Base-by-base conservation (phyloP, 30 jellyfish, hydroid and myxozoan species). In the Hydractinia echinata region DNA sequence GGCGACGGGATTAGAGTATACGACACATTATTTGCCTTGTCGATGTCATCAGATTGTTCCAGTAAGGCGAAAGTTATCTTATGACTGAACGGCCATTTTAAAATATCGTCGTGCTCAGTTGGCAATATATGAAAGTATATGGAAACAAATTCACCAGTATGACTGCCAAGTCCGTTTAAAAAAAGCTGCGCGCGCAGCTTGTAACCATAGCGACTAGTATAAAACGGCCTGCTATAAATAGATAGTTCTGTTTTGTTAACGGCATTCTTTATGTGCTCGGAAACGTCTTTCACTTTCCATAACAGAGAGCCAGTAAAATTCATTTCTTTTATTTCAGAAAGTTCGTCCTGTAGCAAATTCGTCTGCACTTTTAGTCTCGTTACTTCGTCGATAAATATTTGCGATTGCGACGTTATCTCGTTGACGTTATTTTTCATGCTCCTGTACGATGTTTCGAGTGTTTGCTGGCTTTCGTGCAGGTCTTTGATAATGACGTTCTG, bases 141-240 rank as follows among this genome's bases (percentile, higher is more conserved):
- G 6, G 96, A 82, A 85, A 84, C 83, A 78, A 76, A 88, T 11
- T 72, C 76, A 11, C 93, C 91, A 67, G 74, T 82, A 67, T 76
- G 50, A 54, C 77, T 85, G 53, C 91, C 89, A 21, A 76, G 82
- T 50, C 96, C 96, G 10, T 88, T 88, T 70, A 88, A 85, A 78
- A 88, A 88, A 20, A 88, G 79, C 83, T 88, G 96, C 11, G 96
- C 96, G 67, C 96, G 73, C 20, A 88, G 70, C 66, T 88, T 88
- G 85, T 88, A 88, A 10, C 96, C 96, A 62, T 82, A 83, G 39
- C 88, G 83, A 54, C 96, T 88, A 1, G 96, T 82, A 60, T 51
- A 81, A 61, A 88, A 60, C 39, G 76, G 86, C 5, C 83, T 88
- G 66, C 96, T 88, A 80, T 82, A 88, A 8, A 82, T 67, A 61